Base-by-base conservation (phyloP, 2,113 vertebrate genomes). In the Monarcha castaneiventris region DNA sequence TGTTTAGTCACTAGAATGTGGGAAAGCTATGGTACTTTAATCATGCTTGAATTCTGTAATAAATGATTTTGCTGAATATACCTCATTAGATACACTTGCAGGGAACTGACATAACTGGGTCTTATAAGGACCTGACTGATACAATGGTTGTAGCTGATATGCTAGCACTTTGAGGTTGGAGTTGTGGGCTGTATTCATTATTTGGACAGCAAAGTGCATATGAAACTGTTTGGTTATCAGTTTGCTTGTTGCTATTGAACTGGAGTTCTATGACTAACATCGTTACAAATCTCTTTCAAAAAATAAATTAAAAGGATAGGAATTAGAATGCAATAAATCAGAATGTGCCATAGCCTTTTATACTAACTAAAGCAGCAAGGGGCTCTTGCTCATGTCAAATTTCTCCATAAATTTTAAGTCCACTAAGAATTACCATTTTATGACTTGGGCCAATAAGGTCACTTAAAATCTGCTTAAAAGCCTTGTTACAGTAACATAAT, bases 401-500 rank as follows among this genome's bases (percentile, higher is more conserved):
- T 89, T 81, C 55, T 68, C 39, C 23, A 52, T 88, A 56, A 90
- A 91, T 71, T 91, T 0, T 72, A 41, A 89, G 63, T 69, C 49
- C 16, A n/a, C 18, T 25, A 87, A 68, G 41, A 84, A 85, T 73
- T 93, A 59, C 46, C 0, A 0, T 69, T 96, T 96, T 95, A 93
- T 85, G 26, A 80, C 51, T 91, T 19, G 26, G 59, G 51, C 67
- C 74, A 48, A 8, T 48, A 90, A 77, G 67, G 67, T 94, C 54
- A 87, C 13, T 85, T 87, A 46, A 68, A 46, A 82, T 87, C 56
- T 66, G n/a, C 58, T 66, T 95, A 76, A 83, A 91, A 84, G 46
- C n/a, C 87, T 83, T 85, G 26, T 89, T 94, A 79, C 16, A 27
- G 71, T 91, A 96, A 91, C 26, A 18, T 87, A 80, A 91, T 91